Percentiles rank a stretch among this genome's conserved stretches.
Evolutionary conservation across 92 coral and sea anemone species (phyloP).

Genomic region (Chrysogorgia sp.): DNA sequence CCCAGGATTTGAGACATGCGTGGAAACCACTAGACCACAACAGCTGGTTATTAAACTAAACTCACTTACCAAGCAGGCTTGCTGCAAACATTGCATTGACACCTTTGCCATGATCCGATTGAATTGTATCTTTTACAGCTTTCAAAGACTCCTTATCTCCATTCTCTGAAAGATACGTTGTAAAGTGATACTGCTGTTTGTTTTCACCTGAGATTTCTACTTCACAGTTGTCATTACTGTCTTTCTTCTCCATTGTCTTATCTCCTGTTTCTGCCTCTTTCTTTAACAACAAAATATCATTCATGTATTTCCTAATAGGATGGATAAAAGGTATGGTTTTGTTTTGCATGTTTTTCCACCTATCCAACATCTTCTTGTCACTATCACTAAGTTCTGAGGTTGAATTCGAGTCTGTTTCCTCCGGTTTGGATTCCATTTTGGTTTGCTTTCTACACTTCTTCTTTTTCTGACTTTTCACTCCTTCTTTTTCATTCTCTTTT

Average conservation of each 20-base stretch:
- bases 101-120: slow-evolving; percentile 39
- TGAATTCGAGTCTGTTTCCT: slow-evolving; percentile 27
- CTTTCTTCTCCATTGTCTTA: neutral
- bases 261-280: slow-evolving; percentile 63
- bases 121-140: slow-evolving; percentile 77
- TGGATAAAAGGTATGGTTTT: slow-evolving; percentile 92
- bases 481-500: slow-evolving; percentile 65
- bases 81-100: slow-evolving; percentile 3
- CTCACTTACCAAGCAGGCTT: slow-evolving; percentile 50
- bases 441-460: slow-evolving; percentile 24
- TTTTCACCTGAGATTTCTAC: slow-evolving; percentile 11
- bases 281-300: slow-evolving; percentile 71
- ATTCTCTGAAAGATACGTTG: slow-evolving; percentile 84
- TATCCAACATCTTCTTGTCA: slow-evolving; percentile 79
- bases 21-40: neutral
- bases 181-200: slow-evolving; percentile 87
- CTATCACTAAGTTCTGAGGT: slow-evolving; percentile 70
- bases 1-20: neutral
- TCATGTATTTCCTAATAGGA: slow-evolving; percentile 93
- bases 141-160: slow-evolving; percentile 76
- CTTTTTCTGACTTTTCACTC: slow-evolving; percentile 63
- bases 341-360: slow-evolving; percentile 95
- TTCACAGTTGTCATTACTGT: slow-evolving; percentile 11
- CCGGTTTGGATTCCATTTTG: neutral
- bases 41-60: neutral